Evolutionary conservation across 92 coral and sea anemone species (phyloP), one percentile per base, ranked within the genome.

Genomic region (Epizoanthus ramosus): DNA sequence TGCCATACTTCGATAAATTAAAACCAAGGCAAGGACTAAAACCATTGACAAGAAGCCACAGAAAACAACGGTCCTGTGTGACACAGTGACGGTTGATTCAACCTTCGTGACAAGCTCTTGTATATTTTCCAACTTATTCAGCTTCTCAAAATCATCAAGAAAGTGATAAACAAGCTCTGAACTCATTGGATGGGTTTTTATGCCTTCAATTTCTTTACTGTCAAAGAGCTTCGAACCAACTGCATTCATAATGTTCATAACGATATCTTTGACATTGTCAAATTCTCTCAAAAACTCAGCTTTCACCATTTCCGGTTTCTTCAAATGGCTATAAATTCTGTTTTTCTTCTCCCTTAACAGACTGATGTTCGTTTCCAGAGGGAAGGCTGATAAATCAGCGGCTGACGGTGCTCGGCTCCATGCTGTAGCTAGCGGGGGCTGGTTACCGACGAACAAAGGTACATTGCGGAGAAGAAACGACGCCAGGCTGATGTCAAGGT

Each of bases 391-490:
- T n/a, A 76, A n/a, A 39, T 76, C 81, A 41, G 4, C 3, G 1
- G 57, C 57, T 15, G 69, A 37, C 33, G 81, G 81, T 0, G 33
- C 2, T 24, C 23, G 43, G 43, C 6, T 12, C 81, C 81, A 76
- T 6, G 81, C 81, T 37, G 81, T 58, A 7, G 57, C 56, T 2
- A 17, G 12, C 18, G 69, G 68, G 3, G 69, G 81, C 24, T 8
- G 81, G 54, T 76, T 76, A 0, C 81, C 81, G n/a, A 21, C 47
- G 59, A 76, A 76, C 33, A 76, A 35, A 17, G 81, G 81, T 0
- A 76, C 69, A 6, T 39, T 76, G 17, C 81, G 81, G 12, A 76
- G 81, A 23, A 76, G 81, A 58, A 58, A 60, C n/a, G 68, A 58
- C 5, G 69, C 69, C 24, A 76, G 19, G 12, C 35, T 76, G 35